Percentiles rank a stretch among this genome's conserved stretches.
Evolutionary conservation across 2,113 vertebrate species (phyloP).

Genomic region (Amphiprion ocellaris): DNA sequence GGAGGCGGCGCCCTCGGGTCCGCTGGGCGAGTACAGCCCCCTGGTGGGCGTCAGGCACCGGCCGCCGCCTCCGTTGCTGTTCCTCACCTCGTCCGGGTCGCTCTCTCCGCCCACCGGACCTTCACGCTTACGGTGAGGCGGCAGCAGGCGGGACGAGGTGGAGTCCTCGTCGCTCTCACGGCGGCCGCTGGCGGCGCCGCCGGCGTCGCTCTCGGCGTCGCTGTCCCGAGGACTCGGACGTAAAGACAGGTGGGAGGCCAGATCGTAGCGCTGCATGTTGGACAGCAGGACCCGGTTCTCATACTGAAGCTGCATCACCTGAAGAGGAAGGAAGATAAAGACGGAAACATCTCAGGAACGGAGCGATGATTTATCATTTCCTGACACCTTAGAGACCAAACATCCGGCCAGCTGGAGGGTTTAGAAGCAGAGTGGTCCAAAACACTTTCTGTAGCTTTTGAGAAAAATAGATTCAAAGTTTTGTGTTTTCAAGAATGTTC

Average conservation of each 20-base stretch:
- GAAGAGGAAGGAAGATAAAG: neutral
- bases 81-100: conserved; percentile 93
- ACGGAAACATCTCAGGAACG: neutral
- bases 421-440: too few species aligned
- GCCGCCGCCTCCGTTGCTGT: conserved; percentile 84
- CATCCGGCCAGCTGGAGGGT: too few species aligned
- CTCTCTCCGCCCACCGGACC: conserved; percentile 96
- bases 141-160: conserved; percentile 88
- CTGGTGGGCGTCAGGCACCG: conserved; percentile 91
- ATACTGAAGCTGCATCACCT: conserved; percentile 98
- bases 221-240: conserved; percentile 92
- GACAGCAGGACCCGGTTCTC: conserved; percentile 96
- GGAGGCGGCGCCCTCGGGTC: conserved; percentile 87
- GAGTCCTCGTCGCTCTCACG: conserved; percentile 93
- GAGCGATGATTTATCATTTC: too few species aligned
- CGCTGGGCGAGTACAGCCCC: conserved; percentile 88
- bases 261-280: conserved; percentile 96
- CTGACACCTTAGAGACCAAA: too few species aligned
- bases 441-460: too few species aligned
- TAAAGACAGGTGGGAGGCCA: conserved; percentile 93
- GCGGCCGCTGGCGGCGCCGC: conserved; percentile 86
- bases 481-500: too few species aligned
- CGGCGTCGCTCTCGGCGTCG: conserved; percentile 91
- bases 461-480: too few species aligned
- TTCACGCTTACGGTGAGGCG: conserved; percentile 95